Base-by-base conservation (phyloP, 2,113 vertebrate genomes). In the Mohoua ochrocephala region DNA sequence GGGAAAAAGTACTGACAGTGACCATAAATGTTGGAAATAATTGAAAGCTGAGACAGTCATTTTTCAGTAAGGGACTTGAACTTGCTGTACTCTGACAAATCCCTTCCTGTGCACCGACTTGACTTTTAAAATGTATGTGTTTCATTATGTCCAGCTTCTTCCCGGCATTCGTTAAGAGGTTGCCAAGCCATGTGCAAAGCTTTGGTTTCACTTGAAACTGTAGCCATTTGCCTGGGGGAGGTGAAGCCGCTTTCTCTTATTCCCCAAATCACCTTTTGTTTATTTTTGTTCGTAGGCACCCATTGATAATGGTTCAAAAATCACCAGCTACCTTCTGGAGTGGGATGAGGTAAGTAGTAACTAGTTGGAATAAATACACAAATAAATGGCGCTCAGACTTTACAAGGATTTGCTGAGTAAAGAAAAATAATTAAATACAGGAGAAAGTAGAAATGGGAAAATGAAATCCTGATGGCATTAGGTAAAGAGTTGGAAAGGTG, bases 321-420 rank as follows among this genome's bases (percentile, higher is more conserved):
- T 99, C 98, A 99, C 98, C 98, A 99, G 98, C 98, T 99, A 99
- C 98, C 98, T 99, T 98, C 98, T 99, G 92, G 99, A 99, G 96
- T 99, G 99, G 99, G 99, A 99, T 96, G 99, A 99, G 98, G 99
- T 99, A 97, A 98, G 98, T 42, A 63, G 84, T 78, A 71, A 85
- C 41, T 19, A 12, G 49, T 18, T 81, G 83, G 84, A 93, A 70
- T 67, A 91, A 91, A 78, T 75, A 89, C 76, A 42, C 53, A 81
- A 85, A 61, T 84, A 91, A 93, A 82, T 91, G 45, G 14, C 68
- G 37, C 67, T 93, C 41, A 31, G 49, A 57, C 77, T 89, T 92
- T 42, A 37, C 60, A 69, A 84, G 89, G 84, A 90, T 83, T 52
- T 95, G 61, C 76, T 96, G 53, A 91, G 56, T 57, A 85, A 65